A percentile compares a stretch with the other conserved stretches of the same genome.
phyloP scores from a whole-genome alignment of 2,888 invertebrate genomes.

The Cryptops parisi region DNA sequence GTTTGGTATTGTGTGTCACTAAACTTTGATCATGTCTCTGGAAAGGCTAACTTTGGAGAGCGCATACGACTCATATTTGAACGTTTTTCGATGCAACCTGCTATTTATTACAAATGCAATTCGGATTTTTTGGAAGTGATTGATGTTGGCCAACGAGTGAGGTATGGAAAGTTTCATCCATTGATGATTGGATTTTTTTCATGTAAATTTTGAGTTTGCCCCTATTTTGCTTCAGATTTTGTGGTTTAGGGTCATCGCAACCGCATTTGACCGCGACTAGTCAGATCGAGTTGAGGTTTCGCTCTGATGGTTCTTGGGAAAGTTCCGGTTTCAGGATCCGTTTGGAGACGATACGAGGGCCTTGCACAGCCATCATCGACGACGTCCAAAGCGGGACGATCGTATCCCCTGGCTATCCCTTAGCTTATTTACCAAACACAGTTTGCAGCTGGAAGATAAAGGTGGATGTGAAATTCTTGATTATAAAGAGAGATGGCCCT shows the following conservation, averaged over 20 bases:
- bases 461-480: slow-evolving; percentile 1
- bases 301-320: slow-evolving; percentile 12
- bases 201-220: not conserved
- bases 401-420: slow-evolving; percentile 13
- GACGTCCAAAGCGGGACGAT: slow-evolving; percentile 8
- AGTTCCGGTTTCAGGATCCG: slow-evolving; percentile 14
- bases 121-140: slow-evolving; percentile 5
- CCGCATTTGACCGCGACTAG: slow-evolving; percentile 1
- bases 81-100: slow-evolving; percentile 8
- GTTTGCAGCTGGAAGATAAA: slow-evolving; percentile 16
- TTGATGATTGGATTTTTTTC: not conserved
- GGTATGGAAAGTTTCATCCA: not conserved
- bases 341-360: slow-evolving; percentile 2
- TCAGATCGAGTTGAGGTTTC: slow-evolving; percentile 8
- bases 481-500: no score
- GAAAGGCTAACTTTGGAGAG: slow-evolving; percentile 7
- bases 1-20: not conserved
- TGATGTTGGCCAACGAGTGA: not conserved
- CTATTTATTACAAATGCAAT: slow-evolving; percentile 1
- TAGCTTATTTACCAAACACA: slow-evolving; percentile 11
- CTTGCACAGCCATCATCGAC: slow-evolving; percentile 6
- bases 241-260: not conserved
- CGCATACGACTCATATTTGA: slow-evolving; percentile 10
- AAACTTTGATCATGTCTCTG: not conserved
- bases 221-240: slow-evolving; percentile 1